phyloP scores from a whole-genome alignment of 2,888 invertebrate genomes.

The Leptogaster cylindrica region DNA sequence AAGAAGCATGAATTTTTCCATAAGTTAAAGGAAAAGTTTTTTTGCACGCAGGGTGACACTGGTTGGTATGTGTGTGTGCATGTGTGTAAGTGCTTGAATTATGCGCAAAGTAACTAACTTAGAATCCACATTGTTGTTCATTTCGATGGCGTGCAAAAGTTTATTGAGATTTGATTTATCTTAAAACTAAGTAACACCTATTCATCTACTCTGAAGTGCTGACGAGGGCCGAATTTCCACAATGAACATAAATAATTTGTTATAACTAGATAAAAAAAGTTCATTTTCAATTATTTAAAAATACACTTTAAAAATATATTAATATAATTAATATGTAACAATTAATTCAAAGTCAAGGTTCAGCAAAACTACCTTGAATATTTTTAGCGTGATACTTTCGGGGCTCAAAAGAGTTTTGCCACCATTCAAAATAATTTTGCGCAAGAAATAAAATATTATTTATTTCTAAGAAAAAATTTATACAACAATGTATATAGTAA shows the following conservation, averaged over 20 bases:
- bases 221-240: background rate
- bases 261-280: too few relatives aligned
- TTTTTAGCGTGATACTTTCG: conserved; percentile 8
- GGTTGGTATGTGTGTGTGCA: background rate
- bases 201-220: background rate
- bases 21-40: too few relatives aligned
- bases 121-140: background rate
- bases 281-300: too few relatives aligned
- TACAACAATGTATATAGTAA: background rate
- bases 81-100: too few relatives aligned
- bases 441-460: background rate
- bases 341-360: background rate
- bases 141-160: background rate
- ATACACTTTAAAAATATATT: too few relatives aligned
- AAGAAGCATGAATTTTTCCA: too few relatives aligned
- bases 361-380: conserved; percentile 28
- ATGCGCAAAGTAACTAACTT: conserved; percentile 25
- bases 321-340: background rate
- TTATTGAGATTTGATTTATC: background rate
- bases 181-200: background rate
- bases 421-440: conserved; percentile 30
- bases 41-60: too few relatives aligned
- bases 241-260: too few relatives aligned
- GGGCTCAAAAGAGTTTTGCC: conserved; percentile 20
- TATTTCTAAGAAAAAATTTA: background rate